Conservation (phyloP, 1,140 invertebrate genomes). For the Lasioglossum baleicum region DNA sequence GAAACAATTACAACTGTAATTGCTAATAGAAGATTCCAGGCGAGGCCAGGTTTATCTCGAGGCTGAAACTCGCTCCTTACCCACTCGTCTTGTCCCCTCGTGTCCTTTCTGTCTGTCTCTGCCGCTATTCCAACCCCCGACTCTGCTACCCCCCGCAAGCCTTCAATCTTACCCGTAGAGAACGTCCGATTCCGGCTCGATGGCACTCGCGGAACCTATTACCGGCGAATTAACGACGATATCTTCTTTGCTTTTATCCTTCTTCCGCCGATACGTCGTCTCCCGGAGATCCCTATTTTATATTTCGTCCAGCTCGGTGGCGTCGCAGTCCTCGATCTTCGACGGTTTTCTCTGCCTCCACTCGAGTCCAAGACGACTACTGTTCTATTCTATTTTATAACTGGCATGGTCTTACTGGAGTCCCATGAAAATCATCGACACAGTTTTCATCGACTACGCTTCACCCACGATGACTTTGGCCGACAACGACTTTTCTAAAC, state of each 20-base stretch:
- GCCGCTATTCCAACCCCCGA: neutral
- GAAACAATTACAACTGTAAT: slow-evolving; percentile 81
- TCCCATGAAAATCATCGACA: too few relatives aligned
- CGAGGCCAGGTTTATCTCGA: slow-evolving; percentile 78
- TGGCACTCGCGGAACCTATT: slow-evolving; percentile 25
- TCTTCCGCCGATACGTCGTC: neutral
- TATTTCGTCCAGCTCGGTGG: neutral
- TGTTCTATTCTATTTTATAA: too few relatives aligned
- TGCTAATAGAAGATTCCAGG: slow-evolving; percentile 81
- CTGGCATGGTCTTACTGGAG: too few relatives aligned
- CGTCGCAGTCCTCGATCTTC: neutral
- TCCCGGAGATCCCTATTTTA: neutral
- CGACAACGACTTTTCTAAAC: too few relatives aligned
- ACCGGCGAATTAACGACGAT: slow-evolving; percentile 25
- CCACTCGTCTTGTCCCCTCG: slow-evolving; percentile 42
- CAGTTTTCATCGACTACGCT: too few relatives aligned
- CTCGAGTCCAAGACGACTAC: too few relatives aligned
- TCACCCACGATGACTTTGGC: too few relatives aligned
- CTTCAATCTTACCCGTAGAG: slow-evolving; percentile 40
- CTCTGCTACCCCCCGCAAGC: slow-evolving; percentile 4
- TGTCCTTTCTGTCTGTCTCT: slow-evolving; percentile 22
- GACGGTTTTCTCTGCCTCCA: neutral
- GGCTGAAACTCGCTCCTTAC: slow-evolving; percentile 66
- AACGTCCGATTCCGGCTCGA: slow-evolving; percentile 31
- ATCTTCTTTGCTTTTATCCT: neutral